These are phyloP conservation scores for Odocoileus virginianus DNA, from an alignment of 2,113 vertebrate species.

Conservation along the genomic window DNA sequence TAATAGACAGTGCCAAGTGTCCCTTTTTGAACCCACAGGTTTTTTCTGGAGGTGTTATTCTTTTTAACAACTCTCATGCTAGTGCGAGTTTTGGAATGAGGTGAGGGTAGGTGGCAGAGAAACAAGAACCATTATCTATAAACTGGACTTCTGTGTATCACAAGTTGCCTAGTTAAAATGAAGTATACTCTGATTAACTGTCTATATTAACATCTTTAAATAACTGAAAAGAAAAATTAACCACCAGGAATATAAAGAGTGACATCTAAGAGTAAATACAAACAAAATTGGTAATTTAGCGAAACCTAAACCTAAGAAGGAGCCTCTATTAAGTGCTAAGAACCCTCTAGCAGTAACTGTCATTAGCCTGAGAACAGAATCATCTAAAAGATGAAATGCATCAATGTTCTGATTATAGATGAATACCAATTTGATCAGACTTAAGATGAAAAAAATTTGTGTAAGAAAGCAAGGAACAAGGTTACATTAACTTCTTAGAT, in stretches of 20 bases:
- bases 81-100: not conserved
- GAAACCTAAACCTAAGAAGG: constrained; percentile 10
- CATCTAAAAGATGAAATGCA: not conserved
- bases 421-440: not conserved
- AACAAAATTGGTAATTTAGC: not conserved
- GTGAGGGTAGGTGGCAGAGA: not conserved
- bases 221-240: constrained; percentile 6
- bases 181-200: not conserved
- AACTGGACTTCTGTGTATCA: not conserved
- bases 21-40: not conserved
- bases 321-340: not conserved
- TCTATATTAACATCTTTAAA: constrained; percentile 15
- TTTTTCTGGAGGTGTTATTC: not conserved
- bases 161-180: not conserved
- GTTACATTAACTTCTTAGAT: not conserved
- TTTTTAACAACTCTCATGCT: not conserved
- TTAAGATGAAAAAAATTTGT: not conserved
- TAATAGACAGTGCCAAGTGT: not conserved
- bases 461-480: not conserved
- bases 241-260: not conserved
- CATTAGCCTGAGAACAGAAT: not conserved
- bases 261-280: not conserved
- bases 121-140: not conserved
- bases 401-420: not conserved
- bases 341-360: not conserved